Evolutionary conservation across 2,797 vertebrate species (phyloP), one percentile per base, ranked within the genome.

Genomic region (Trichosurus vulpecula): DNA sequence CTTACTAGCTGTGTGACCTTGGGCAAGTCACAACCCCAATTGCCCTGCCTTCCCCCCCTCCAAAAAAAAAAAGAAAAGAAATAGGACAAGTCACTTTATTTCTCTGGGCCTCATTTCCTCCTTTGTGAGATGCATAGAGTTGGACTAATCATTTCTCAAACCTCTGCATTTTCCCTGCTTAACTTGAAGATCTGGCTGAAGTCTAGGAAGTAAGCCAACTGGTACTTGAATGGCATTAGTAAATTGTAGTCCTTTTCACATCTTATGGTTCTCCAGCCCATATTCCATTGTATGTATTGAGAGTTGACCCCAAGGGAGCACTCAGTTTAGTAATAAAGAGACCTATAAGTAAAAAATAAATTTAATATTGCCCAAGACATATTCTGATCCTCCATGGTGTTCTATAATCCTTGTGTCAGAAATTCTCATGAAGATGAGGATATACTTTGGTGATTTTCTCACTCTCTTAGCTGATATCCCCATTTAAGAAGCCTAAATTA

Each of bases 291-390:
- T 74, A 41, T 25, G n/a, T 74, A 2, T 74, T 74, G 66, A 74
- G 66, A 74, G n/a, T 8, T 74, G 19, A 74, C 6, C 66, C n/a
- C n/a, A 96, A 96, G 92, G 90, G 90, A 95, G 94, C 95, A 96
- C 96, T 97, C 54, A 6, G 56, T 93, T 95, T 94, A 90, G 90
- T 96, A 92, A 94, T 25, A 66, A 66, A 81, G 13, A 27, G 11
- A 41, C 25, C 53, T 58, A 92, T 47, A 61, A 91, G 29, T 92
- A 41, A 96, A 41, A 90, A 35, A 14, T 1, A 6, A 30, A 52
- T 55, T 92, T 92, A 4, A 47, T 91, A 52, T 92, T 94, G 90
- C 92, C 93, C 90, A 91, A 94, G 57, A 74, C 47, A 31, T 27
- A 58, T 57, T 54, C 93, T 90, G 57, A 54, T 95, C 35, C 66